A percentile compares a stretch with the other conserved stretches of the same genome.
phyloP scores from a whole-genome alignment of 1,140 invertebrate species.

The Drosophila melanica region DNA sequence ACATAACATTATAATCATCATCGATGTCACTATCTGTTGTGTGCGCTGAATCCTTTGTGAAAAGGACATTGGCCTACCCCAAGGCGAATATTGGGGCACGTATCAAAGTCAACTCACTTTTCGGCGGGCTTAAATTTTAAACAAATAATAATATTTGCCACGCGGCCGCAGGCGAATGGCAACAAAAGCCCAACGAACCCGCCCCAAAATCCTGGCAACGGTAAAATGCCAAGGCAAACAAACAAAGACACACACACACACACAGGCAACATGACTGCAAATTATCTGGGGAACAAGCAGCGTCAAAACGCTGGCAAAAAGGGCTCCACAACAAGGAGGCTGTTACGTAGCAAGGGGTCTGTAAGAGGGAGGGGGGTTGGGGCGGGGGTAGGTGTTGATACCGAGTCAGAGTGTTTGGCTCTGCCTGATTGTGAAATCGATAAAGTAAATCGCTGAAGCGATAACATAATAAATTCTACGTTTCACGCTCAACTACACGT shows the following conservation, averaged over 20 bases:
- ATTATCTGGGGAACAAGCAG: slow-evolving; percentile 70
- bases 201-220: slow-evolving; percentile 28
- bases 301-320: slow-evolving; percentile 43
- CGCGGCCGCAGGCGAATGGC: slow-evolving; percentile 36
- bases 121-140: slow-evolving; percentile 69
- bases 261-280: slow-evolving; percentile 48
- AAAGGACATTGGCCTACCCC: slow-evolving; percentile 20
- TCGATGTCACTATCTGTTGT: not conserved
- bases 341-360: not conserved
- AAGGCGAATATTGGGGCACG: slow-evolving; percentile 31
- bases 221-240: slow-evolving; percentile 65
- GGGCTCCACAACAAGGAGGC: slow-evolving; percentile 15
- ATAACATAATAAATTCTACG: slow-evolving; percentile 82
- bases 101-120: slow-evolving; percentile 63
- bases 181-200: slow-evolving; percentile 26
- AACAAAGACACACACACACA: slow-evolving; percentile 35
- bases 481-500: slow-evolving; percentile 77
- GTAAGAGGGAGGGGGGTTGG: not conserved
- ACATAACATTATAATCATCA: too few species aligned
- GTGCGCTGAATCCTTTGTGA: not conserved
- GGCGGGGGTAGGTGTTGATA: slow-evolving; percentile 21
- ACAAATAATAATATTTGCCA: slow-evolving; percentile 80
- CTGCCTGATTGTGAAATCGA: slow-evolving; percentile 76
- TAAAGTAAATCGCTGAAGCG: slow-evolving; percentile 81
- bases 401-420: slow-evolving; percentile 28